Base-by-base conservation (phyloP, 37 sponge, comb jelly and placozoan species). In the Chondrilla cf. caribensis region DNA sequence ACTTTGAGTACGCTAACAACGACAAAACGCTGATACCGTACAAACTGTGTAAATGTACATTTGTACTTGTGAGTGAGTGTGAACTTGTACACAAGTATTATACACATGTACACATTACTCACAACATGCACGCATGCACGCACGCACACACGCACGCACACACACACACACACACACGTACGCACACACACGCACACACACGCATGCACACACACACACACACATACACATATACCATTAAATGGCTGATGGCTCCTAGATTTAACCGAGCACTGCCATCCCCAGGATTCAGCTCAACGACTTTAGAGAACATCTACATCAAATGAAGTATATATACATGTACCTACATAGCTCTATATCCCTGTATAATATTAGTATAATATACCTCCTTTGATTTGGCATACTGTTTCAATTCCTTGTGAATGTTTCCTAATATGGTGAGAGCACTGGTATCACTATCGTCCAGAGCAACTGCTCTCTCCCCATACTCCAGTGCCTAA, bases 231-330 rank as follows among this genome's bases (percentile, higher is more conserved):
- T 70, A 64, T 31, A 83, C 84, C 84, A 68, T 19, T 43, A 83
- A 15, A 38, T 83, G 84, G 39, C 25, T 1, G 17, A 70, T 31
- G 3, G 84, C 84, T 33, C 84, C 84, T 2, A 83, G 60, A 73
- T 83, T 83, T 4, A 83, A 21, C 57, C 75, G 28, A 22, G 84
- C 76, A 70, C 39, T 54, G 9, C 54, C 57, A 32, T 21, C 19
- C 24, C 2, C 1, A 32, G 84, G 65, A 15, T 83, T 43, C 25
- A 83, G 15, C 32, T 43, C 15, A 9, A 73, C 84, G 40, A 73
- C 24, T 32, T 39, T 22, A 2, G 21, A 14, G 25, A 73, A 73
- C n/a, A 40, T n/a, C 76, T 73, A 42, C 43, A 40, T 0, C 47
- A 17, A 62, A 64, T 2, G n/a, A 19, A 26, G 70, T 70, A 19